Evolutionary conservation across 2,888 invertebrate genomes (phyloP).

Genomic region (Zygothrica quintamaculata): DNA sequence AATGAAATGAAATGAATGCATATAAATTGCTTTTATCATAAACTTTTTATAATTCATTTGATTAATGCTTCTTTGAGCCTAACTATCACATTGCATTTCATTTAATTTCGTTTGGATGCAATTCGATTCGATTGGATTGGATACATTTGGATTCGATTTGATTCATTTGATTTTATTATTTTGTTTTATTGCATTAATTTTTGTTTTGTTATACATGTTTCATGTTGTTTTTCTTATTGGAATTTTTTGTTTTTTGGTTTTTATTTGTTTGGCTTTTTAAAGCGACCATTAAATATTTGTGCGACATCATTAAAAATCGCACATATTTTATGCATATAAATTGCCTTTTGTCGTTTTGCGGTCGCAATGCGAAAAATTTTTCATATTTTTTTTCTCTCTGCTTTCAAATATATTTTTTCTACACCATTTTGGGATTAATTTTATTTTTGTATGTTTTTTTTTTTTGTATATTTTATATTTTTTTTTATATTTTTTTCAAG

Average conservation of each 20-base stretch:
- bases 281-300: constrained; percentile 40
- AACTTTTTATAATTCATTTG: no score
- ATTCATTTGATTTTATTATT: constrained; percentile 10
- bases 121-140: constrained; percentile 1
- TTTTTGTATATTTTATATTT: constrained; percentile 9
- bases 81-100: constrained; percentile 11
- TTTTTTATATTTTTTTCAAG: constrained; percentile 14
- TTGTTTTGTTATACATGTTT: constrained; percentile 26
- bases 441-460: background rate
- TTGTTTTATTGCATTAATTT: constrained; percentile 43
- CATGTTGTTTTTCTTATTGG: constrained; percentile 31
- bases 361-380: constrained; percentile 37
- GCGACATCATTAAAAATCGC: constrained; percentile 59
- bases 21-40: constrained; percentile 13
- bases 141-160: constrained; percentile 3
- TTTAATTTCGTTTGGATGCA: no score
- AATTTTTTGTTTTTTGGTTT: constrained; percentile 1
- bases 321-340: constrained; percentile 62
- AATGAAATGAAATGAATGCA: no score
- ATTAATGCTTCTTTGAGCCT: no score
- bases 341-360: constrained; percentile 68
- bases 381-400: no score
- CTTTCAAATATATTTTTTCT: no score
- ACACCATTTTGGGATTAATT: no score
- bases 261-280: constrained; percentile 41